Evolutionary conservation across 2,888 invertebrate species (phyloP).

Genomic region (Heliconius charithonia): DNA sequence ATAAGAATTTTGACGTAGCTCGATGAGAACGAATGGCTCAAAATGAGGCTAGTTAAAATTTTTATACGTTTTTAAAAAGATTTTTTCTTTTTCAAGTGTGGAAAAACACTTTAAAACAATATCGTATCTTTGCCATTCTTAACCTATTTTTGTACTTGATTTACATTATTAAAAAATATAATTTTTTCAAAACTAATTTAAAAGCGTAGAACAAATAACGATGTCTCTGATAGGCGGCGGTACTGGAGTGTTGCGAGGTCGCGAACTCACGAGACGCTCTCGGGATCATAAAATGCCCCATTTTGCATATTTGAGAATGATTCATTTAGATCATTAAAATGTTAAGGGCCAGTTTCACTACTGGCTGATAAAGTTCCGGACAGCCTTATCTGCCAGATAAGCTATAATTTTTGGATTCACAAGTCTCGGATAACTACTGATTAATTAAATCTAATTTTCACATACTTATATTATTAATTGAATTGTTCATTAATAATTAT

Average conservation of each 20-base stretch:
- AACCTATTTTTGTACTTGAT: neutral
- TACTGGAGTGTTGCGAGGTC: conserved; percentile 16
- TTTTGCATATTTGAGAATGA: conserved; percentile 1
- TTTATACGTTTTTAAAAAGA: too few relatives aligned
- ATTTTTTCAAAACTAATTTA: neutral
- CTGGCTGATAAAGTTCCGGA: too few relatives aligned
- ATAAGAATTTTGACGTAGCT: too few relatives aligned
- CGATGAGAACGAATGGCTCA: too few relatives aligned
- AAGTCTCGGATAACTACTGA: too few relatives aligned
- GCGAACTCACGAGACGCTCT: conserved; percentile 13
- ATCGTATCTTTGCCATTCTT: neutral
- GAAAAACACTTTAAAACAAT: neutral
- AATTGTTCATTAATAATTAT: too few relatives aligned
- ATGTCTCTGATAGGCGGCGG: neutral
- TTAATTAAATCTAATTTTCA: too few relatives aligned
- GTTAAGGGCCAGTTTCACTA: neutral
- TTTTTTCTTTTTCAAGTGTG: too few relatives aligned
- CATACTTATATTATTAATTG: too few relatives aligned
- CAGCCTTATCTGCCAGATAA: too few relatives aligned
- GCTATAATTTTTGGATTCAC: too few relatives aligned
- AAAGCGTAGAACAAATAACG: neutral
- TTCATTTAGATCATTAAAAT: conserved; percentile 18
- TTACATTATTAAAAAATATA: neutral
- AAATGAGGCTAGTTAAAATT: too few relatives aligned
- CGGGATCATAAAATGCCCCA: neutral